Evolutionary conservation across 2,113 vertebrate species (phyloP).

Genomic region (Indri indri): DNA sequence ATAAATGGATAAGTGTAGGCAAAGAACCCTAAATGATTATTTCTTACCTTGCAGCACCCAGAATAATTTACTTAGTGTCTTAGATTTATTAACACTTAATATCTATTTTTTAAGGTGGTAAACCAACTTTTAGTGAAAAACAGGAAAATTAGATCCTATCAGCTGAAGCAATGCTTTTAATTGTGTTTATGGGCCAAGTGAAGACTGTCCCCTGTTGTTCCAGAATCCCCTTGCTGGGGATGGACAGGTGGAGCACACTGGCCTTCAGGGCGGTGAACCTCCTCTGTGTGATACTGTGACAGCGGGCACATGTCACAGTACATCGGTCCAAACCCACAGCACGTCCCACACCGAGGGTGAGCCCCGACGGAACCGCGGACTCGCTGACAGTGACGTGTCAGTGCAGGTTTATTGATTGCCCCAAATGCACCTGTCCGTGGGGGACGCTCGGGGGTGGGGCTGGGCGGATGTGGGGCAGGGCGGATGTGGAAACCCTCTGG

Average conservation of each 20-base stretch:
- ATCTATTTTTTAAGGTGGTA: not conserved
- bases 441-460: not conserved
- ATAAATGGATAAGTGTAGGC: not conserved
- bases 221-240: not conserved
- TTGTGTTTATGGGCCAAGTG: not conserved
- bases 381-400: too few relatives aligned
- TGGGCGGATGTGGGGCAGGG: too few relatives aligned
- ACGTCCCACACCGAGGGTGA: not conserved
- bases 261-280: not conserved
- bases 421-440: not conserved
- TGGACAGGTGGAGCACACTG: too few relatives aligned
- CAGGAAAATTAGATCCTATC: not conserved
- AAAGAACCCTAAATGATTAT: not conserved
- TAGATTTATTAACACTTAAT: not conserved
- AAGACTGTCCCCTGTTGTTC: not conserved
- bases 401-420: rapidly evolving
- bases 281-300: too few relatives aligned
- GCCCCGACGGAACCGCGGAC: not conserved
- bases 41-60: not conserved
- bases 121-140: not conserved
- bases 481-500: not conserved
- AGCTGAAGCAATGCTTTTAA: not conserved
- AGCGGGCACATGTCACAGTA: not conserved
- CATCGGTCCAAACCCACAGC: not conserved
- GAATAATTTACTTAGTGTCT: not conserved